Percentiles rank a stretch among this genome's conserved stretches.
phyloP scores from a whole-genome alignment of 1,140 invertebrate species.

The Neomicropteryx cornuta region DNA sequence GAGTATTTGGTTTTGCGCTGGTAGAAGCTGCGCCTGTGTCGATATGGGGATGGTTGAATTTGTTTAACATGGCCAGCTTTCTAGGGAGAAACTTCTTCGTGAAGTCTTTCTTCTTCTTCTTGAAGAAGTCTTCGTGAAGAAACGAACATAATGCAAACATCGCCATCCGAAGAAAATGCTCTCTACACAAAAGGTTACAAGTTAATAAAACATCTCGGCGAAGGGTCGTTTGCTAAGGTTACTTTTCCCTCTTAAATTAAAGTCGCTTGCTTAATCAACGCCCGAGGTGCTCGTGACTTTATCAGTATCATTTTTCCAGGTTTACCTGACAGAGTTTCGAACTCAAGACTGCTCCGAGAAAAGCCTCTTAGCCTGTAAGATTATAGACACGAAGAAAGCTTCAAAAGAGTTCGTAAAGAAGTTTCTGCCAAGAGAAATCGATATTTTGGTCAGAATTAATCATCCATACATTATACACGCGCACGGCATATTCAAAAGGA shows the following conservation, averaged over 20 bases:
- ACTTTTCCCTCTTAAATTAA: constrained; percentile 4
- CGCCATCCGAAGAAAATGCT: constrained; percentile 45
- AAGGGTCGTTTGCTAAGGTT: constrained; percentile 56
- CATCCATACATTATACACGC: constrained; percentile 62
- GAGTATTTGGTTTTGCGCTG: too few species aligned
- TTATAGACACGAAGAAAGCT: constrained; percentile 59
- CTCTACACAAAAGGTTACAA: constrained; percentile 46
- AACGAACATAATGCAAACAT: too few species aligned
- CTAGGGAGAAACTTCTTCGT: too few species aligned
- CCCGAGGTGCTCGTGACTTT: not conserved
- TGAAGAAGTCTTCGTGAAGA: too few species aligned
- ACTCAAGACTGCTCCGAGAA: constrained; percentile 27
- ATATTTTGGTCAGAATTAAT: constrained; percentile 54
- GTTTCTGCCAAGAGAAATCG: constrained; percentile 65
- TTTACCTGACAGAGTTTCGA: constrained; percentile 45
- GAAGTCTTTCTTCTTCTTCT: too few species aligned
- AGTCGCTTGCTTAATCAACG: not conserved
- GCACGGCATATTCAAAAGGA: constrained; percentile 55
- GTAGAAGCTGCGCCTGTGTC: too few species aligned
- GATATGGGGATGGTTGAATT: too few species aligned
- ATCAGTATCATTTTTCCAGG: constrained; percentile 23
- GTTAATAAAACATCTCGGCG: constrained; percentile 46
- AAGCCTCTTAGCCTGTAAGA: constrained; percentile 50
- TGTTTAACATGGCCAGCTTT: too few species aligned
- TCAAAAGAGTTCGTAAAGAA: constrained; percentile 63